Conservation (phyloP, 2,888 invertebrate genomes). For the Habroteleia sp. region DNA sequence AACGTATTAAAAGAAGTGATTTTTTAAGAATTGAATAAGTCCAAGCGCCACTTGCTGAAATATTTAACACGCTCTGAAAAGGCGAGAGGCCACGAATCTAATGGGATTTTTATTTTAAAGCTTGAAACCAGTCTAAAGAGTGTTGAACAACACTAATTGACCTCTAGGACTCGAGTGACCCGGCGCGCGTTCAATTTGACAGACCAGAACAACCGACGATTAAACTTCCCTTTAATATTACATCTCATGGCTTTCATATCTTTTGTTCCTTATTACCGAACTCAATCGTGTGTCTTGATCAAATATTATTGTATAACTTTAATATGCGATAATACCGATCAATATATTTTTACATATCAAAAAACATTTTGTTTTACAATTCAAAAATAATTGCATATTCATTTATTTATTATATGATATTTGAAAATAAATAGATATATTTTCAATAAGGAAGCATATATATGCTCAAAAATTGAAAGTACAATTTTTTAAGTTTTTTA, state of each 20-base stretch:
- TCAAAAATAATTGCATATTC: no score
- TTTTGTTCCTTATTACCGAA: slow-evolving; percentile 59
- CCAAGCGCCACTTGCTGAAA: slow-evolving; percentile 64
- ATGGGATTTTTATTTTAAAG: slow-evolving; percentile 71
- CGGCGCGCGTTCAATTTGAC: slow-evolving; percentile 78
- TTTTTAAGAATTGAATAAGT: slow-evolving; percentile 50
- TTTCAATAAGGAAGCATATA: no score
- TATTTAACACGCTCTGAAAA: slow-evolving; percentile 51
- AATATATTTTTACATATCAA: no score
- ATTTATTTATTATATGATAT: no score
- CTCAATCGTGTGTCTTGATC: slow-evolving; percentile 38
- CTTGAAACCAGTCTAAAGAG: slow-evolving; percentile 71
- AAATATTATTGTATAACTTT: slow-evolving; percentile 47
- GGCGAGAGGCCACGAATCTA: slow-evolving; percentile 59
- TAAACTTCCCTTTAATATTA: slow-evolving; percentile 80
- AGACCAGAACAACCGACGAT: slow-evolving; percentile 77
- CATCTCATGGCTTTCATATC: slow-evolving; percentile 67
- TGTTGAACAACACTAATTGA: slow-evolving; percentile 80
- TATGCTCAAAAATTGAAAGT: no score
- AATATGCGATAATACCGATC: no score
- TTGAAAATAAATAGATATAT: no score
- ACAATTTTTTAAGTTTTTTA: no score
- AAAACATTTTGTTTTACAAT: no score
- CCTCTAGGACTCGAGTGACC: slow-evolving; percentile 79
- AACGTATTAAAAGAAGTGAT: slow-evolving; percentile 36